Percentiles rank a stretch among this genome's conserved stretches.
Conservation (phyloP, 2,888 invertebrate species). For the Barypeithes pellucidus region DNA sequence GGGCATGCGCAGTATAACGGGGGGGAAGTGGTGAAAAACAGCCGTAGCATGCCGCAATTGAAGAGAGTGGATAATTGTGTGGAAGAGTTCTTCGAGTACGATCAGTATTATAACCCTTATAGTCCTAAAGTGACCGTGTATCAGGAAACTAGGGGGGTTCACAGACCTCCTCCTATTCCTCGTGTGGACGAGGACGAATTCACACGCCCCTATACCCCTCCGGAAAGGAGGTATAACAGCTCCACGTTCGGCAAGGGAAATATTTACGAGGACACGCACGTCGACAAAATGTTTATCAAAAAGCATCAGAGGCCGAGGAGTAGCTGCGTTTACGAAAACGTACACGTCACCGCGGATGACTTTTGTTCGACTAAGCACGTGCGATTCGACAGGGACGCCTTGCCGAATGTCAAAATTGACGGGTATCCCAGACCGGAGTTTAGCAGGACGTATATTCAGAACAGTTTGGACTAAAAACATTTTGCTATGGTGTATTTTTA, state of each 20-base stretch:
- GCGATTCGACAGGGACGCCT: constrained; percentile 48
- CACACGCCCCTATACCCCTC: constrained; percentile 65
- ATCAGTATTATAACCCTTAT: constrained; percentile 38
- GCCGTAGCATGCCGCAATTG: constrained; percentile 63
- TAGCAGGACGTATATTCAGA: constrained; percentile 69
- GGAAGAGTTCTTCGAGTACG: constrained; percentile 47
- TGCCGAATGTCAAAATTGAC: constrained; percentile 65
- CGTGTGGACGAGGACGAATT: constrained; percentile 42
- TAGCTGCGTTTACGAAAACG: constrained; percentile 68
- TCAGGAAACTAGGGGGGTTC: constrained; percentile 24
- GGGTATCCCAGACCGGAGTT: constrained; percentile 69
- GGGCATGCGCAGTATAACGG: constrained; percentile 45
- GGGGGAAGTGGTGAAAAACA: constrained; percentile 61
- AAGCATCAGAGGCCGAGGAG: constrained; percentile 59
- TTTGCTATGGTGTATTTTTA: too few relatives aligned
- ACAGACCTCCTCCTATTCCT: constrained; percentile 32
- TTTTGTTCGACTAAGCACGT: constrained; percentile 56
- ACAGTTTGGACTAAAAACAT: constrained; percentile 59
- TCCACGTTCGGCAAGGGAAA: constrained; percentile 63
- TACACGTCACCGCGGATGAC: constrained; percentile 63
- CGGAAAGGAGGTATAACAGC: constrained; percentile 66
- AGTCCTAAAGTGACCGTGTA: constrained; percentile 32
- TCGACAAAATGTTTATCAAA: background rate
- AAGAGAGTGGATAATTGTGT: constrained; percentile 47
- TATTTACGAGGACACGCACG: background rate